Percentiles rank a stretch among this genome's conserved stretches.
These are phyloP conservation scores for Trogon surrucura DNA, from an alignment of 2,113 vertebrate genomes.

Conservation along the genomic window DNA sequence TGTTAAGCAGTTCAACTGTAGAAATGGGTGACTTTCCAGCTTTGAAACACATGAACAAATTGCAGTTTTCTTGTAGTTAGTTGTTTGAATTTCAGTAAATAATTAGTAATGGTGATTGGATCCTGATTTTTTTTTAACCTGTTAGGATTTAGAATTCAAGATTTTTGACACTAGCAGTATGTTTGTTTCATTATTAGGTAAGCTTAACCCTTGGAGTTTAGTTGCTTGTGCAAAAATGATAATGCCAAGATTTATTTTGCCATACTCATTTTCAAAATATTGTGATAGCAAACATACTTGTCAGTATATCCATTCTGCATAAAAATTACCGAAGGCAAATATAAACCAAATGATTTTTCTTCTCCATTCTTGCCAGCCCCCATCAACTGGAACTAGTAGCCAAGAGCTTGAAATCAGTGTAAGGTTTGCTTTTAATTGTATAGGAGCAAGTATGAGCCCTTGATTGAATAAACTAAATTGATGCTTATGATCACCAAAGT, in stretches of 20 bases:
- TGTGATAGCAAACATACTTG: neutral
- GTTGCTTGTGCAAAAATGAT: neutral
- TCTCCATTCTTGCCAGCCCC: neutral
- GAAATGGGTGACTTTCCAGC: neutral
- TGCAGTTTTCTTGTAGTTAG: neutral
- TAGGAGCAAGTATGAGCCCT: neutral
- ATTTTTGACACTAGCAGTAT: neutral
- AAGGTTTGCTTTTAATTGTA: neutral
- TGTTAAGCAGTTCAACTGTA: neutral
- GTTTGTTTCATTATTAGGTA: neutral
- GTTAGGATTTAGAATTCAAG: neutral
- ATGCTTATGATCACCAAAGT: neutral
- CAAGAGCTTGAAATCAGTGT: neutral
- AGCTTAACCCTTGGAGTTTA: neutral
- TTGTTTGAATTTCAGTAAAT: neutral
- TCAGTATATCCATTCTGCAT: neutral
- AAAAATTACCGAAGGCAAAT: neutral
- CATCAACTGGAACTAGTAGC: neutral
- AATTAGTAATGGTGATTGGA: neutral
- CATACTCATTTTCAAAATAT: neutral
- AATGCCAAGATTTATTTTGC: neutral
- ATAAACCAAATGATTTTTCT: neutral
- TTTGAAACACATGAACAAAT: neutral
- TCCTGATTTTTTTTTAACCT: neutral
- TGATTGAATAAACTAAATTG: neutral